Evolutionary conservation across 1,140 invertebrate genomes (phyloP).

Genomic region (Macrobrachium rosenbergii): DNA sequence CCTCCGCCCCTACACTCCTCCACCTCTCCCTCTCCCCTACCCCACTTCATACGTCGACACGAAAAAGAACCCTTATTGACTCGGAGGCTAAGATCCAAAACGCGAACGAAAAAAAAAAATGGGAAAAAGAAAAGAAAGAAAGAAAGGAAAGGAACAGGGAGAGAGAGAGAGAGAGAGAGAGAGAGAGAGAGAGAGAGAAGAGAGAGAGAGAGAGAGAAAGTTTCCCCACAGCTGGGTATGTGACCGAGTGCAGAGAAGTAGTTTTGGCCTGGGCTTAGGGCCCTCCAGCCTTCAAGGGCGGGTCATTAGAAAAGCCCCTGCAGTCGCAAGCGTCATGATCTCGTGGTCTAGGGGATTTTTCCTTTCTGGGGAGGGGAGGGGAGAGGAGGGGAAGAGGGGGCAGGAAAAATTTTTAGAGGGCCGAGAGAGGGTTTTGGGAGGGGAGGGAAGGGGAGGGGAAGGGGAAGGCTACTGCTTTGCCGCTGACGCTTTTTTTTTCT

Average conservation of each 20-base stretch:
- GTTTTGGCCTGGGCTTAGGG: slow-evolving; percentile 32
- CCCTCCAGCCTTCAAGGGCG: slow-evolving; percentile 23
- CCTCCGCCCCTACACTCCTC: neutral
- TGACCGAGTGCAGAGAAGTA: slow-evolving; percentile 32
- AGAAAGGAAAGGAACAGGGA: neutral
- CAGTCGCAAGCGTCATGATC: slow-evolving; percentile 34
- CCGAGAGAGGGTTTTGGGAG: neutral
- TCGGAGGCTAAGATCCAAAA: too few species aligned
- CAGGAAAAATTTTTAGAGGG: too few species aligned
- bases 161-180: slow-evolving; percentile 27
- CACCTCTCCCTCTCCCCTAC: neutral
- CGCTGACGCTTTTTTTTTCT: neutral
- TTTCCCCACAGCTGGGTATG: too few species aligned
- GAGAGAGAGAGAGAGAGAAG: slow-evolving; percentile 18
- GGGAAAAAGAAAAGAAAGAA: slow-evolving; percentile 4
- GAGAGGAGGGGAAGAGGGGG: neutral
- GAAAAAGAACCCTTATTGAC: too few species aligned
- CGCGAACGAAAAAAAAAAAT: too few species aligned
- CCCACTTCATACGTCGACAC: neutral
- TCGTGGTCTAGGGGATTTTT: slow-evolving; percentile 26
- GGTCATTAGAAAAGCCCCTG: slow-evolving; percentile 38
- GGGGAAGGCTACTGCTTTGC: neutral
- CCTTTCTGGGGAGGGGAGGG: slow-evolving; percentile 8
- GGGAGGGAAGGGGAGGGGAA: too few species aligned
- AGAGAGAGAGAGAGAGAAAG: slow-evolving; percentile 22